phyloP scores from a whole-genome alignment of 2,797 vertebrate species.

The Syngnathus rostellatus region DNA sequence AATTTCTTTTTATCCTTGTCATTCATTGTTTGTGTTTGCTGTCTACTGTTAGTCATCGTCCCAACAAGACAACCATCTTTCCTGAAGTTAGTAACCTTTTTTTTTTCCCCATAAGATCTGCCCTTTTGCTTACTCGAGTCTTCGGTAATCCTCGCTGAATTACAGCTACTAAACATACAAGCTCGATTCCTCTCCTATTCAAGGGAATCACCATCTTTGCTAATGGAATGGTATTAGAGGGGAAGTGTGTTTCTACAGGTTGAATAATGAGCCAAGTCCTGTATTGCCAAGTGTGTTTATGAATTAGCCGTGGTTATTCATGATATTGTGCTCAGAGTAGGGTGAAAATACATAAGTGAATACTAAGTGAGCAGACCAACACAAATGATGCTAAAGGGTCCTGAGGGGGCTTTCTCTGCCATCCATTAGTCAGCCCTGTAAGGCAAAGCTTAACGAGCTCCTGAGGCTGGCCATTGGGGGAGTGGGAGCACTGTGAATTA shows the following conservation, averaged over 20 bases:
- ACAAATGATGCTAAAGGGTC: conserved; percentile 67
- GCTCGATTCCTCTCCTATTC: conserved; percentile 37
- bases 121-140: conserved; percentile 35
- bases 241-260: conserved; percentile 41
- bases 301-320: conserved; percentile 66
- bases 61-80: conserved; percentile 24
- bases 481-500: conserved; percentile 41
- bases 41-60: too few species aligned
- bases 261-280: conserved; percentile 55
- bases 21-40: too few species aligned
- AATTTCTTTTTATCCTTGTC: too few species aligned
- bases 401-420: conserved; percentile 59
- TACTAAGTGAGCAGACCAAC: conserved; percentile 63
- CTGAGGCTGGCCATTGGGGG: conserved; percentile 46
- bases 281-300: conserved; percentile 61
- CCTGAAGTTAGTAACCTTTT: conserved; percentile 33
- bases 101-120: conserved; percentile 33
- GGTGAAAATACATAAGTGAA: conserved; percentile 67
- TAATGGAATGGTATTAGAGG: conserved; percentile 49
- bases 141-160: conserved; percentile 31
- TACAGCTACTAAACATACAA: conserved; percentile 52
- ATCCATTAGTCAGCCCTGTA: conserved; percentile 66
- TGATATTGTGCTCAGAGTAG: conserved; percentile 60
- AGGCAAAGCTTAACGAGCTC: conserved; percentile 64
- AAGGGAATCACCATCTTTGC: conserved; percentile 45